These are phyloP conservation scores for Carassius gibelio DNA, from an alignment of 2,113 vertebrate species.

Conservation along the genomic window DNA sequence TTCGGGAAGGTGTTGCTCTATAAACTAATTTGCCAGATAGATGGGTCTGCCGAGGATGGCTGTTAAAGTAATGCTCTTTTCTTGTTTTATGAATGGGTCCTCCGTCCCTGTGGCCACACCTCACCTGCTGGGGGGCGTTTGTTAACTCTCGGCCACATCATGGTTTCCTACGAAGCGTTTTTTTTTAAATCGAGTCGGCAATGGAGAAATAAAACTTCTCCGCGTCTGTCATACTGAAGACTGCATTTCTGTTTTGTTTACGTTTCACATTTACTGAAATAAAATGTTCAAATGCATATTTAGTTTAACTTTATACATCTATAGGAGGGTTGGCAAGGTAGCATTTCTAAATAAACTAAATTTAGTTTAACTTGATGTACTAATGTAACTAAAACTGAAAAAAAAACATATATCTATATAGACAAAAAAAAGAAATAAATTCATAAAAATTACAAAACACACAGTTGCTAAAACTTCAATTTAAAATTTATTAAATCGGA, in stretches of 20 bases:
- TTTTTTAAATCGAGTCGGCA: background rate
- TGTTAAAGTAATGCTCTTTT: constrained; percentile 75
- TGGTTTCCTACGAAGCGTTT: constrained; percentile 10
- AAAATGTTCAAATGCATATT: background rate
- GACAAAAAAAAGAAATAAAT: background rate
- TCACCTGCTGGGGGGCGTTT: constrained; percentile 59
- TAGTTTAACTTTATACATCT: too few species aligned
- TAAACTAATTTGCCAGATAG: constrained; percentile 84
- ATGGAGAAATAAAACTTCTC: background rate
- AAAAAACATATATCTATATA: background rate
- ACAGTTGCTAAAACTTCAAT: too few species aligned
- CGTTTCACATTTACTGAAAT: background rate
- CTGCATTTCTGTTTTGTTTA: background rate
- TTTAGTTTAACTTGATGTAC: too few species aligned
- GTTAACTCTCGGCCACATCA: constrained; percentile 63
- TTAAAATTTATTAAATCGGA: background rate
- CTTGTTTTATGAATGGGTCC: constrained; percentile 74
- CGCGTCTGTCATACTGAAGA: background rate
- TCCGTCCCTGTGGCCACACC: constrained; percentile 59
- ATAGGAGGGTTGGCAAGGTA: background rate
- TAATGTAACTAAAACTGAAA: background rate
- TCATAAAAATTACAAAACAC: background rate
- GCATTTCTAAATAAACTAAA: background rate
- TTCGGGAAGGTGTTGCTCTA: constrained; percentile 82
- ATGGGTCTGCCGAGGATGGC: constrained; percentile 81